Percentiles rank a stretch among this genome's conserved stretches.
These are phyloP conservation scores for Cheilosia vernalis DNA, from an alignment of 2,888 invertebrate genomes.

Conservation along the genomic window DNA sequence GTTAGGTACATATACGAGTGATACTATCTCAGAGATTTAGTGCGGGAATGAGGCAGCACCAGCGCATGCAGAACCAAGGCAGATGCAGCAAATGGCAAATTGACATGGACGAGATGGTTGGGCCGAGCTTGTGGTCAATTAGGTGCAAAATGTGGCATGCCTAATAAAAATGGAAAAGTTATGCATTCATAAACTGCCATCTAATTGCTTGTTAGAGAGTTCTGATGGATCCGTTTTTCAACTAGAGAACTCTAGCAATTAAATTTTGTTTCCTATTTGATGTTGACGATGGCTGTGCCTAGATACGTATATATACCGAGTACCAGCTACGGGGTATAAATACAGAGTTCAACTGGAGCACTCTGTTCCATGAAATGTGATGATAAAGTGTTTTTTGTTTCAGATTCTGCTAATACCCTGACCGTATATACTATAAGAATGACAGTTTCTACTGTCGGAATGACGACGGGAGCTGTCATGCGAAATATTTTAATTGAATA, in stretches of 20 bases:
- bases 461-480: conserved; percentile 37
- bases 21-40: conserved; percentile 43
- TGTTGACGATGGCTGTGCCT: conserved; percentile 9
- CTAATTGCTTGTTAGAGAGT: conserved; percentile 78
- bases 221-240: conserved; percentile 76
- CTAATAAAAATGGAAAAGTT: conserved; percentile 77
- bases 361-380: background rate
- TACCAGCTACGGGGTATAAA: background rate
- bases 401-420: conserved; percentile 5
- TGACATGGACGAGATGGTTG: conserved; percentile 73
- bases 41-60: conserved; percentile 32
- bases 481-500: conserved; percentile 64
- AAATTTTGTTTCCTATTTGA: conserved; percentile 55
- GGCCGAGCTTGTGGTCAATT: conserved; percentile 77
- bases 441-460: background rate
- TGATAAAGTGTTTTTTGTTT: conserved; percentile 28
- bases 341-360: no score
- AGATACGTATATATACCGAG: background rate
- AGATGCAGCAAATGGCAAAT: conserved; percentile 74
- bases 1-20: conserved; percentile 31
- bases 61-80: conserved; percentile 43
- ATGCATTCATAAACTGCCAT: conserved; percentile 78
- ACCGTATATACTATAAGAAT: background rate
- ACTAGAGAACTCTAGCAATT: conserved; percentile 72
- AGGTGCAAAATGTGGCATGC: conserved; percentile 78